These are phyloP conservation scores for Atethmia centrago DNA, from an alignment of 2,888 invertebrate genomes.

Conservation along the genomic window DNA sequence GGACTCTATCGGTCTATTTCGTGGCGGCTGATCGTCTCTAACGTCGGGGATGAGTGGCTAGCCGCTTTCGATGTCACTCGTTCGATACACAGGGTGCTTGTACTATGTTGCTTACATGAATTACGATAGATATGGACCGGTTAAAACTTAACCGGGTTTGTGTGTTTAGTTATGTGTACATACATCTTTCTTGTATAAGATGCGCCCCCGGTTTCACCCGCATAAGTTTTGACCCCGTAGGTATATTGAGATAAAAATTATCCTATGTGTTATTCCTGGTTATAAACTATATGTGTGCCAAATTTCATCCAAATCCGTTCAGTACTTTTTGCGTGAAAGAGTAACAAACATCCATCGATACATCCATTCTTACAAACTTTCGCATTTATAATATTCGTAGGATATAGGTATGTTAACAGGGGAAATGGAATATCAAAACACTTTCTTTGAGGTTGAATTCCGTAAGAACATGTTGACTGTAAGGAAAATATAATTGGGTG, in stretches of 20 bases:
- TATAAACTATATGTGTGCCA: too few species aligned
- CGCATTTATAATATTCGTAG: too few species aligned
- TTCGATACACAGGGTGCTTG: constrained; percentile 41
- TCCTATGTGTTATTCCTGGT: too few species aligned
- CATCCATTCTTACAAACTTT: too few species aligned
- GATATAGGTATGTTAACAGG: constrained; percentile 3
- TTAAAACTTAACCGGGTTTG: constrained; percentile 22
- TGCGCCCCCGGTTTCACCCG: too few species aligned
- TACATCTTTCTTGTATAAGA: constrained; percentile 21
- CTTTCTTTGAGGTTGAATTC: constrained; percentile 13
- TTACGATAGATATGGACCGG: constrained; percentile 30
- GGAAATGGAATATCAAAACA: constrained; percentile 11
- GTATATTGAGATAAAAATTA: too few species aligned
- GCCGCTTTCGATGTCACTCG: constrained; percentile 44
- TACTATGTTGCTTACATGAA: constrained; percentile 31
- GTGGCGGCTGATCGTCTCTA: constrained; percentile 58
- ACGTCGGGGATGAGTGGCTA: constrained; percentile 58
- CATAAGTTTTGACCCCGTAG: too few species aligned
- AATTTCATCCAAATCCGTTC: too few species aligned
- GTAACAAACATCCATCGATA: too few species aligned
- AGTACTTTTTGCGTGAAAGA: too few species aligned
- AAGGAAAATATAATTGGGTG: not conserved
- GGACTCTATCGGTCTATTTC: constrained; percentile 66
- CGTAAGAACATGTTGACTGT: not conserved
- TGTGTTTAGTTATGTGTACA: constrained; percentile 32